Percentiles rank a stretch among this genome's conserved stretches.
Conservation (phyloP, 1,140 invertebrate species). For the Oryctes rhinoceros region DNA sequence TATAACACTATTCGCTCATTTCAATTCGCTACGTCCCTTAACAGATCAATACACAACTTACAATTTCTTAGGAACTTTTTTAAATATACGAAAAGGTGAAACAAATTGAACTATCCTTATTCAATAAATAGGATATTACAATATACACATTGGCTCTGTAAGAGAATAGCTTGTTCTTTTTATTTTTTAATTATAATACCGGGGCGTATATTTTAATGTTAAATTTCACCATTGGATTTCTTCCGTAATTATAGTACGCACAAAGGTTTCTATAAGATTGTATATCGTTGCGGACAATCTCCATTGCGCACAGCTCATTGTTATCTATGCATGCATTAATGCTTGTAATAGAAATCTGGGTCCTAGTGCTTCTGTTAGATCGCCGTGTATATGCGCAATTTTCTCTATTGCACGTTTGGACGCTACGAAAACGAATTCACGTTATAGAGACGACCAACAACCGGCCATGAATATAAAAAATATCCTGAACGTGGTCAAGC, state of each 20-base stretch:
- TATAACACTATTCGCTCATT: too few relatives aligned
- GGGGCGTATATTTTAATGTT: neutral
- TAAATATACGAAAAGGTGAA: too few relatives aligned
- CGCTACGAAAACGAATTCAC: neutral
- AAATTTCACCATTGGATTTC: neutral
- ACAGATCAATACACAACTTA: too few relatives aligned
- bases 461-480: neutral
- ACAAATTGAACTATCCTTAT: too few relatives aligned
- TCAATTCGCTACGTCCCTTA: too few relatives aligned
- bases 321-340: neutral
- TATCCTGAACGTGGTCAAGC: neutral
- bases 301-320: neutral
- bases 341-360: slow-evolving; percentile 18
- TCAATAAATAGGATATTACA: too few relatives aligned
- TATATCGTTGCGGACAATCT: slow-evolving; percentile 4
- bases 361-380: neutral
- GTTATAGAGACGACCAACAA: neutral
- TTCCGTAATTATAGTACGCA: neutral
- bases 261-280: slow-evolving; percentile 1
- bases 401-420: slow-evolving; percentile 12
- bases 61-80: too few relatives aligned
- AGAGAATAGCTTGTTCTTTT: too few relatives aligned
- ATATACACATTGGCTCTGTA: too few relatives aligned
- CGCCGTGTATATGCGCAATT: neutral
- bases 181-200: too few relatives aligned